Evolutionary conservation across 2,888 invertebrate genomes (phyloP).

Genomic region (Vandiemenella viatica): DNA sequence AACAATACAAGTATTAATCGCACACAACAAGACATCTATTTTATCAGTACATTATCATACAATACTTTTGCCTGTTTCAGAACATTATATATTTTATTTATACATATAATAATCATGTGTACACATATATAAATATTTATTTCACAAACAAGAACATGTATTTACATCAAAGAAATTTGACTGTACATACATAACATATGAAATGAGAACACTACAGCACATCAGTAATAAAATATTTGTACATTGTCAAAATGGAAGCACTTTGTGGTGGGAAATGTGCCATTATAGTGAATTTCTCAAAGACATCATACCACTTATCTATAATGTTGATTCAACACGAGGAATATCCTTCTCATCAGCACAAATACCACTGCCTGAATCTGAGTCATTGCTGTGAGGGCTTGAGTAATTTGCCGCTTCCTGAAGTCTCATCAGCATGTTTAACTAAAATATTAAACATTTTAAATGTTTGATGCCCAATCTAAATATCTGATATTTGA

Average conservation of each 20-base stretch:
- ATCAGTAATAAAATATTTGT: neutral
- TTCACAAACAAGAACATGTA: no score
- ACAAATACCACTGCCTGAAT: constrained; percentile 24
- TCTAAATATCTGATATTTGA: neutral
- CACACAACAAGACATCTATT: no score
- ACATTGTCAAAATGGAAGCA: neutral
- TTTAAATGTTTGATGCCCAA: neutral
- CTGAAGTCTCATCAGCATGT: constrained; percentile 90
- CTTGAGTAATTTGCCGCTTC: constrained; percentile 89
- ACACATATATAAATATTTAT: no score
- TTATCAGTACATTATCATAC: no score
- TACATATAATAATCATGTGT: no score
- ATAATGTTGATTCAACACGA: constrained; percentile 14
- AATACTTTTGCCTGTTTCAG: no score
- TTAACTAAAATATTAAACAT: constrained; percentile 44
- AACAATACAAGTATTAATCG: no score
- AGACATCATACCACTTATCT: neutral
- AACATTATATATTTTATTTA: no score
- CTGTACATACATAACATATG: no score
- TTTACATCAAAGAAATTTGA: no score
- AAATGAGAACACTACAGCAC: no score
- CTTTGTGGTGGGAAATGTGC: neutral
- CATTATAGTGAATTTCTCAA: neutral
- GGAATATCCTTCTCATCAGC: constrained; percentile 10
- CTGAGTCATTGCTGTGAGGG: constrained; percentile 80